Conservation (phyloP, 1,140 invertebrate genomes). For the Octopus sinensis region DNA sequence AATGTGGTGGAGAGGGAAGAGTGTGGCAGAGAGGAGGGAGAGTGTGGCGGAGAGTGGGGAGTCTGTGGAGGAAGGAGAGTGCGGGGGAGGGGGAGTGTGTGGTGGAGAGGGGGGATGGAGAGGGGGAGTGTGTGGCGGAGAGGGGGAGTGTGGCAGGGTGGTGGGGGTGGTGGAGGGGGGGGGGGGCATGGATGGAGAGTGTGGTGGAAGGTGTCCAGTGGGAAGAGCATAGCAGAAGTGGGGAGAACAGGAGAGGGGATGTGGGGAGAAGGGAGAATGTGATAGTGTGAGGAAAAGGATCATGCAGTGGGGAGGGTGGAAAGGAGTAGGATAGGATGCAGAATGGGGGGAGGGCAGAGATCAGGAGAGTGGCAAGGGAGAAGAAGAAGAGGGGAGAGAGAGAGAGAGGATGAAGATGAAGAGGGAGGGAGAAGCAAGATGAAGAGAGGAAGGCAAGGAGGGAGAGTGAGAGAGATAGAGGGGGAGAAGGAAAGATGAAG, state of each 20-base stretch:
- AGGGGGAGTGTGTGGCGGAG: neutral
- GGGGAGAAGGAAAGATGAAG: neutral
- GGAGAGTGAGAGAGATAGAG: too few relatives aligned
- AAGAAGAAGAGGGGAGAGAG: too few relatives aligned
- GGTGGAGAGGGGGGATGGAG: neutral
- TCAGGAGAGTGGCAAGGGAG: neutral
- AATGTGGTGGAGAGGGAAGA: conserved; percentile 1
- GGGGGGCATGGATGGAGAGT: neutral
- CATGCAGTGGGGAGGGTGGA: neutral
- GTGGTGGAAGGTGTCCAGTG: neutral
- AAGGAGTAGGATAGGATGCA: neutral
- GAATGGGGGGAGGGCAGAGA: neutral
- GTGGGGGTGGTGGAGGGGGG: neutral
- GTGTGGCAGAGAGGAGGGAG: neutral
- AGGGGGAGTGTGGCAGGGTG: neutral
- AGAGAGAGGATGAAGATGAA: neutral
- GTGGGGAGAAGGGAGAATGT: neutral
- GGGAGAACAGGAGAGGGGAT: neutral
- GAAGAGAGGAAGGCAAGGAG: neutral
- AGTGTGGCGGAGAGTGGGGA: neutral
- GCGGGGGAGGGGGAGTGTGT: neutral
- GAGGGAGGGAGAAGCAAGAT: neutral
- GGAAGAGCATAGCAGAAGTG: neutral
- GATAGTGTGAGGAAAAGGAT: too few relatives aligned
- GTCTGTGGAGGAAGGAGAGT: neutral